Conservation (phyloP, 2,888 invertebrate genomes). For the Archips crataeganus region DNA sequence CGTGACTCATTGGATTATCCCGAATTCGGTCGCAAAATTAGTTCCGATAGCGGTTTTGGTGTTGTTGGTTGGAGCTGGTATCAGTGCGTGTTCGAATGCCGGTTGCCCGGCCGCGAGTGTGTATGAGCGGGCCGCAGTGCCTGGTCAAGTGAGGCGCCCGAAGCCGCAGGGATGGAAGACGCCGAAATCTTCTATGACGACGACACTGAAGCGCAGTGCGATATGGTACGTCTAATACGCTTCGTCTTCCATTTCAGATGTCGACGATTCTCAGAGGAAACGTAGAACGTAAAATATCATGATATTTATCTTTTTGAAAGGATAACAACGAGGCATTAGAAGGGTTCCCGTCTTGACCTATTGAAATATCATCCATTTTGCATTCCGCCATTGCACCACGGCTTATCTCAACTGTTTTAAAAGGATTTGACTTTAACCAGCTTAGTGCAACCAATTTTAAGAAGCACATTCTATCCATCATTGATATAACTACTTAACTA, state of each 20-base stretch:
- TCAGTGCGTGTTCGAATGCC: conserved; percentile 77
- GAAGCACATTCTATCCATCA: not conserved
- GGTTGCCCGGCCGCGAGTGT: conserved; percentile 79
- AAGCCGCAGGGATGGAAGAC: conserved; percentile 81
- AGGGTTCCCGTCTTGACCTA: not conserved
- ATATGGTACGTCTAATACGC: conserved; percentile 78
- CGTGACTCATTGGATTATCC: conserved; percentile 82
- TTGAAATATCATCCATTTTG: not conserved
- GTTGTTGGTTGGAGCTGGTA: conserved; percentile 57
- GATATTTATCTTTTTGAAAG: not conserved
- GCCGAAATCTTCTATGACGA: conserved; percentile 83
- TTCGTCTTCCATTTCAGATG: conserved; percentile 49
- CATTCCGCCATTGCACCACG: not conserved
- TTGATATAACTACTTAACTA: not conserved
- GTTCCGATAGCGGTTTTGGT: conserved; percentile 61
- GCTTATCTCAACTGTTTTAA: not conserved
- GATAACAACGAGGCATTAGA: not conserved
- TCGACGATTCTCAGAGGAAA: not conserved
- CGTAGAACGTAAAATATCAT: not conserved
- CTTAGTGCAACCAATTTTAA: not conserved
- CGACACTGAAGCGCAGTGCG: conserved; percentile 82
- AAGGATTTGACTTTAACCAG: not conserved
- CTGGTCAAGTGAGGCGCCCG: conserved; percentile 68
- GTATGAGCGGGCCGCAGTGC: conserved; percentile 79
- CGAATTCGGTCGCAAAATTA: conserved; percentile 64